Evolutionary conservation across 2,888 invertebrate genomes (phyloP).

Genomic region (Holacanthella duospinosa): DNA sequence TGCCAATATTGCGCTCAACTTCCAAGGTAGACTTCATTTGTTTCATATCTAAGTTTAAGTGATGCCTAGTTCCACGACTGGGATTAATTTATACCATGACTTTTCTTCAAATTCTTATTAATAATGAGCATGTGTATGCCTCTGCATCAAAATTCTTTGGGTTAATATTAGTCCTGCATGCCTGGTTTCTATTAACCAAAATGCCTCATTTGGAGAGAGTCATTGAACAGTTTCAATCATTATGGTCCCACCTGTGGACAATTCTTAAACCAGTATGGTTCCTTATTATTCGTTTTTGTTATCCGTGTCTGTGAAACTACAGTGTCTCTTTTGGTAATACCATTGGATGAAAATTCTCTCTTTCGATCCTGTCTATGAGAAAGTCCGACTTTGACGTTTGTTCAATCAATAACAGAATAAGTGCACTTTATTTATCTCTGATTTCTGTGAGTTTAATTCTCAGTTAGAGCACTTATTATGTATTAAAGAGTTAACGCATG

Average conservation of each 20-base stretch:
- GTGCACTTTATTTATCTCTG: not conserved
- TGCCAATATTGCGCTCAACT: slow-evolving; percentile 98
- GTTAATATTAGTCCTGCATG: not conserved
- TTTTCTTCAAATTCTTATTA: not conserved
- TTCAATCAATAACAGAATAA: not conserved
- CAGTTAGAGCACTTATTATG: not conserved
- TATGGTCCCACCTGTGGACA: not conserved
- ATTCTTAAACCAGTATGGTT: not conserved
- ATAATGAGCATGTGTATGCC: not conserved
- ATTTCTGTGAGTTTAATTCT: not conserved
- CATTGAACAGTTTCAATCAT: slow-evolving; percentile 2
- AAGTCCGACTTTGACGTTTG: not conserved
- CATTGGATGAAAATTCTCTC: not conserved
- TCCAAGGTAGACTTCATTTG: slow-evolving; percentile 66
- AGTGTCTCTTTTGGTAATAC: not conserved
- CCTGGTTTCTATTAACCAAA: not conserved
- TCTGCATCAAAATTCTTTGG: not conserved
- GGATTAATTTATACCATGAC: slow-evolving; percentile 3
- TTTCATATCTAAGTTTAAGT: not conserved
- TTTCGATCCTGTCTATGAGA: not conserved
- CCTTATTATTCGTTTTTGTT: not conserved
- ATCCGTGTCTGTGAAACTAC: not conserved
- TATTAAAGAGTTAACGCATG: not conserved
- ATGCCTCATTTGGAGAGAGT: slow-evolving; percentile 3
- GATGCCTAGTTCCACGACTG: not conserved